Percentiles rank a stretch among this genome's conserved stretches.
These are phyloP conservation scores for Bombus polaris DNA, from an alignment of 1,140 invertebrate species.

Conservation along the genomic window DNA sequence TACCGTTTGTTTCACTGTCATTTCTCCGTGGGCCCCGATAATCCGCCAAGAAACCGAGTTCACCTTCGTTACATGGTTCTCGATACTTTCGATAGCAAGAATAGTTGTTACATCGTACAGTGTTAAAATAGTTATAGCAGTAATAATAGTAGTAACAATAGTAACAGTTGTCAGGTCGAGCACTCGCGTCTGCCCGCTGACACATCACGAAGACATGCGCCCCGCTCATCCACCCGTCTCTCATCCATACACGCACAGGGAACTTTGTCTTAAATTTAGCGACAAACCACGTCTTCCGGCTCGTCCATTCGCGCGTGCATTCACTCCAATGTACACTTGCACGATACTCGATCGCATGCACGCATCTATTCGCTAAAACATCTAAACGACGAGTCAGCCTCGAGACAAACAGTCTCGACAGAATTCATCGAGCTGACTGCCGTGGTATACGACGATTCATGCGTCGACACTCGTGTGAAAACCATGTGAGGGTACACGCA, in stretches of 20 bases:
- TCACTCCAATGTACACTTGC: background rate
- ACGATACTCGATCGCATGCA: background rate
- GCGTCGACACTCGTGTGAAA: slow-evolving; percentile 23
- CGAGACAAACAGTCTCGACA: background rate
- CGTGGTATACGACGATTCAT: background rate
- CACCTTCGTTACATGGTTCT: background rate
- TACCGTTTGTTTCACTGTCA: slow-evolving; percentile 18
- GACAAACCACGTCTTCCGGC: slow-evolving; percentile 19
- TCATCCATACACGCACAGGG: slow-evolving; percentile 36
- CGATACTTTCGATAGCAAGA: slow-evolving; percentile 45
- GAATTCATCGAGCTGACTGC: background rate
- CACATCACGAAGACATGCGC: slow-evolving; percentile 34
- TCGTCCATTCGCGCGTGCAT: slow-evolving; percentile 14
- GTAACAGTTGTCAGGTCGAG: slow-evolving; percentile 41
- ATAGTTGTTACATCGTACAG: slow-evolving; percentile 34
- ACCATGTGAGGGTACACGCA: slow-evolving; percentile 55
- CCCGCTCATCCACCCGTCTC: slow-evolving; percentile 26
- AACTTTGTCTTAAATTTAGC: slow-evolving; percentile 55
- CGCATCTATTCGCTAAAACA: slow-evolving; percentile 12
- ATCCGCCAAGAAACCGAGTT: background rate
- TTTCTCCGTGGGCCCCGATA: background rate
- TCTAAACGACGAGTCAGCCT: background rate
- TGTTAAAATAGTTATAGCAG: slow-evolving; percentile 42
- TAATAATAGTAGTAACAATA: slow-evolving; percentile 53
- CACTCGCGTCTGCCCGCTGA: slow-evolving; percentile 10